Evolutionary conservation across 2,888 invertebrate species (phyloP).

Genomic region (Acrobasis repandana): DNA sequence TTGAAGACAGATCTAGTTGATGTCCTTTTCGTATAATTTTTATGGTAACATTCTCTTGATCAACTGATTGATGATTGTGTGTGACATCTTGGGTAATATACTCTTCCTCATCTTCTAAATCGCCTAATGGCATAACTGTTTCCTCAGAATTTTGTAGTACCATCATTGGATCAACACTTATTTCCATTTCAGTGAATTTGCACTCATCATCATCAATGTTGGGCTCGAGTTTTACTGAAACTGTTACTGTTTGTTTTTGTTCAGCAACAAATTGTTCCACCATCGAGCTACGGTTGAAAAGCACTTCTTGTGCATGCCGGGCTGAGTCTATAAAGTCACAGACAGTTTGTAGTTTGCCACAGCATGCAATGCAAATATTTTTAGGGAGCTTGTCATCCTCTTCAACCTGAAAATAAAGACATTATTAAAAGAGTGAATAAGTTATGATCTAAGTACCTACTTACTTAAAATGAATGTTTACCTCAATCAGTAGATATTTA

Average conservation of each 20-base stretch:
- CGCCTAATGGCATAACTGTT: constrained; percentile 41
- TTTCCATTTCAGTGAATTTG: constrained; percentile 84
- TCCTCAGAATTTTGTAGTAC: constrained; percentile 84
- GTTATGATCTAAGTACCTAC: not conserved
- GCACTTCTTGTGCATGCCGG: constrained; percentile 83
- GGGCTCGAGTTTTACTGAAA: constrained; percentile 27
- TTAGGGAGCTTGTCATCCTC: constrained; percentile 86
- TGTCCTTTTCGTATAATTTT: constrained; percentile 60
- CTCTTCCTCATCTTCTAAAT: constrained; percentile 38
- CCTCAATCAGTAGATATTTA: constrained; percentile 87
- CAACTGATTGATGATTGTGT: constrained; percentile 51
- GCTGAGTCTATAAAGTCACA: constrained; percentile 87
- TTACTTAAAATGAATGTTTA: constrained; percentile 48
- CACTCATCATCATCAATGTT: constrained; percentile 44
- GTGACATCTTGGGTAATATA: constrained; percentile 44
- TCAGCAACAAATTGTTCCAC: constrained; percentile 40
- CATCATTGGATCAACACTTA: constrained; percentile 87
- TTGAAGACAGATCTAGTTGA: constrained; percentile 39
- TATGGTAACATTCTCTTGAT: constrained; percentile 61
- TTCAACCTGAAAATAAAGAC: constrained; percentile 78
- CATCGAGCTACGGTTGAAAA: constrained; percentile 62
- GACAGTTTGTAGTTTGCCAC: constrained; percentile 84
- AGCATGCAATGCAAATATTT: constrained; percentile 86
- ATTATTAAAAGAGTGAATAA: constrained; percentile 2
- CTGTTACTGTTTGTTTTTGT: not conserved